Conservation (phyloP, 2,797 vertebrate species). For the Pterois miles region DNA sequence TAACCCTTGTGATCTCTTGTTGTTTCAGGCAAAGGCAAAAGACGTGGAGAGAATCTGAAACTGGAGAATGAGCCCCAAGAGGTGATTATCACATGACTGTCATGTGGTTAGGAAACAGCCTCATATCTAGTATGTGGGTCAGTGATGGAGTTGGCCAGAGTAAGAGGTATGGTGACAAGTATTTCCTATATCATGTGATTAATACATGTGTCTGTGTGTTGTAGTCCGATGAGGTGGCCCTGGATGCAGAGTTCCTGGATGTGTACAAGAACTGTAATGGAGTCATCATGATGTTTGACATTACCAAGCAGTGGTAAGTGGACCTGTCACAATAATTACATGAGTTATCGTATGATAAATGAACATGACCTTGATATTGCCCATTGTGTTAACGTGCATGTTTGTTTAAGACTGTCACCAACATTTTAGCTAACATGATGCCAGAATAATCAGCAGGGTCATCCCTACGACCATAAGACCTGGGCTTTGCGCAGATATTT, state of each 20-base stretch:
- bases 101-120: constrained; percentile 42
- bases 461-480: too few species aligned
- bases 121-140: constrained; percentile 40
- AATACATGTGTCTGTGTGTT: constrained; percentile 12
- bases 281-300: constrained; percentile 99
- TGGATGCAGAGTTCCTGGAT: constrained; percentile 98
- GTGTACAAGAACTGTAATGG: constrained; percentile 99
- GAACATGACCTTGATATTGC: neutral
- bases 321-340: neutral
- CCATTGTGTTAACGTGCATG: neutral
- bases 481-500: neutral
- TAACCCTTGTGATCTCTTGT: constrained; percentile 23
- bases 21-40: constrained; percentile 93
- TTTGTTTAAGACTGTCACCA: neutral
- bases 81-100: constrained; percentile 82
- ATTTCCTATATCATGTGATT: neutral
- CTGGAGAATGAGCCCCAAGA: constrained; percentile 98
- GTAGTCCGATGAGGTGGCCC: constrained; percentile 95
- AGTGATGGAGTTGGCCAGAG: neutral
- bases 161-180: neutral
- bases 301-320: constrained; percentile 97
- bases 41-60: constrained; percentile 93
- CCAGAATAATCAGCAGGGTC: neutral
- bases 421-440: neutral
- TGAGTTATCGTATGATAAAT: neutral